Conservation (phyloP, 2,888 invertebrate genomes). For the Megastigmus dorsalis region DNA sequence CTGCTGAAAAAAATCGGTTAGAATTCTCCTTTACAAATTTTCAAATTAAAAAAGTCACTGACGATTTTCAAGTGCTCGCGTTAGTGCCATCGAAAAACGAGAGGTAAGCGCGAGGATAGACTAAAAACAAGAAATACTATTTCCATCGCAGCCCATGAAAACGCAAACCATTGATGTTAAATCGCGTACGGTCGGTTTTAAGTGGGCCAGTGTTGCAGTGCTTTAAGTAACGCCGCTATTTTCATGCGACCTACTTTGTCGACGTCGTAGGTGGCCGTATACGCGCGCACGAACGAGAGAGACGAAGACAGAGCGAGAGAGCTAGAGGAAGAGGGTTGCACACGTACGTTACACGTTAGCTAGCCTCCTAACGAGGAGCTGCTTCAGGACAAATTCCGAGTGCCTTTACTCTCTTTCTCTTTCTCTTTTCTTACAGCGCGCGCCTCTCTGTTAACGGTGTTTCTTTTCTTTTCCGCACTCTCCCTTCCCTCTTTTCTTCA, state of each 20-base stretch:
- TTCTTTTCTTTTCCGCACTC: slow-evolving; percentile 1
- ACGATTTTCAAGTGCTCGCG: no score
- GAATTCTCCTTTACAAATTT: no score
- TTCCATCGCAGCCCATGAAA: background rate
- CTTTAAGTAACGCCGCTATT: slow-evolving; percentile 59
- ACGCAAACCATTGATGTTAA: background rate
- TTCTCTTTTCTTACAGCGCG: slow-evolving; percentile 3
- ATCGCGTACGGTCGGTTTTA: background rate
- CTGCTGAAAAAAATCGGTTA: no score
- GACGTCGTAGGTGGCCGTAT: slow-evolving; percentile 12
- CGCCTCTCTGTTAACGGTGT: background rate
- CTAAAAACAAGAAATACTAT: no score
- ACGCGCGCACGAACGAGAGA: no score
- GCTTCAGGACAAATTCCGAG: slow-evolving; percentile 67
- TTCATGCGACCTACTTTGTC: slow-evolving; percentile 66
- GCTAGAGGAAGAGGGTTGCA: no score
- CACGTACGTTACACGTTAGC: slow-evolving; percentile 14
- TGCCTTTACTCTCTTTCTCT: no score
- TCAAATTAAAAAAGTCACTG: no score
- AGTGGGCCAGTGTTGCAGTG: background rate
- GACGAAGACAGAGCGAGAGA: no score
- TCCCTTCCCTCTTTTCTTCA: background rate
- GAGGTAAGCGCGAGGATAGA: no score
- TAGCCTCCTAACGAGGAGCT: slow-evolving; percentile 63
- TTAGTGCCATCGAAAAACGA: no score